Base-by-base conservation (phyloP, 2,797 vertebrate species). In the Galaxias olidus region DNA sequence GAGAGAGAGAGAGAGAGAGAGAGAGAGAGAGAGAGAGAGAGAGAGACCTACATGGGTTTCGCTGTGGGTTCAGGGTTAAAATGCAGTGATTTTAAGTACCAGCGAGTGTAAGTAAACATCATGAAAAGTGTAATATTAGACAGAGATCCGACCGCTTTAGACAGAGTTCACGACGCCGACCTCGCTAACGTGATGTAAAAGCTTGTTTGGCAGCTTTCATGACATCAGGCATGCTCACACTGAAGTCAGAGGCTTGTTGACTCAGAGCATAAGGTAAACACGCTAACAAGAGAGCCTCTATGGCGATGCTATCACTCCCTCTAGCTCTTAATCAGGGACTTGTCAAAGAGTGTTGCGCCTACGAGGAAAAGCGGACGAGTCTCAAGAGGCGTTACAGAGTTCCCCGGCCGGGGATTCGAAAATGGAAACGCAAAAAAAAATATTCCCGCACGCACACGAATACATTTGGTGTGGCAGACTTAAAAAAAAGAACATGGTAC, bases 361-460 rank as follows among this genome's bases (percentile, higher is more conserved):
- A 52, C 70, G 61, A 59, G 62, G 30, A 53, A 51, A 63, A 72
- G 44, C 59, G 47, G 61, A 51, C 14, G 13, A 13, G 65, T 77
- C 77, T 77, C 80, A 58, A 50, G 71, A 75, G 77, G 79, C 80
- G 82, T 83, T 66, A 75, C 57, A 65, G 57, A 76, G 73, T 48
- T 41, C 14, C 17, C 60, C 60, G 61, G 73, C 65, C 62, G 14
- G 64, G 51, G 76, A n/a, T 75, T 17, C 49, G 18, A 59, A 73
- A 81, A 81, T 66, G 71, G 75, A 79, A n/a, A 66, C 48, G n/a
- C 55, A 13, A 68, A 61, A 80, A 13, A 68, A 61, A 80, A 78
- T 75, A 78, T 80, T 59, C 18, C 55, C 53, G 76, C 73, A 68
- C 46, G 40, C 9, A 59, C 18, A 44, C 13, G 11, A 59, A 46